phyloP scores from a whole-genome alignment of 2,113 vertebrate genomes.

The Xiphias gladius region DNA sequence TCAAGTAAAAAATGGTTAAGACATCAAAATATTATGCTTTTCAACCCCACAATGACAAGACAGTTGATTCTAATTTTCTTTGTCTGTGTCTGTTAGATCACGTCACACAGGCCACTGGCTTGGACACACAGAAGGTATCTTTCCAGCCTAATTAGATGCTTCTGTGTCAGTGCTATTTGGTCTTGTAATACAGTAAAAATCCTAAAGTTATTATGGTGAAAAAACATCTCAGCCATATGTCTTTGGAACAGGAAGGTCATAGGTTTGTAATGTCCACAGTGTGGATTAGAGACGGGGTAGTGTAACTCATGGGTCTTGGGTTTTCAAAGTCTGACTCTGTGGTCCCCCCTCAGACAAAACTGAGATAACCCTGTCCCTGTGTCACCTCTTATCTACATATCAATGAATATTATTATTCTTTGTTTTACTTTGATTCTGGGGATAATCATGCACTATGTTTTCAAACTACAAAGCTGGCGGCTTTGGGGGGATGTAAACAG shows the following conservation, averaged over 20 bases:
- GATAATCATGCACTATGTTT: too few relatives aligned
- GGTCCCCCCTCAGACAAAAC: background rate
- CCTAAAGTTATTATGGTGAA: background rate
- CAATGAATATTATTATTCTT: too few relatives aligned
- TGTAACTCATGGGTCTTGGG: background rate
- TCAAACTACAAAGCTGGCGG: too few relatives aligned
- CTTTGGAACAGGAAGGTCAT: background rate
- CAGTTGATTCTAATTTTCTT: background rate
- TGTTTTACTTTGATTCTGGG: too few relatives aligned
- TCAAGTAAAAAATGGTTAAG: conserved; percentile 33
- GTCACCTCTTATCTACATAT: too few relatives aligned
- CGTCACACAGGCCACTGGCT: background rate
- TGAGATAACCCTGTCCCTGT: too few relatives aligned
- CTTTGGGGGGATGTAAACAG: too few relatives aligned
- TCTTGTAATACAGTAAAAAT: background rate
- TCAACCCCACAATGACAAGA: background rate
- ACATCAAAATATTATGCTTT: conserved; percentile 11
- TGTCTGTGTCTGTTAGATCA: background rate
- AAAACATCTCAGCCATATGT: background rate
- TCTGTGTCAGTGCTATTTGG: background rate
- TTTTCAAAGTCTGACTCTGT: too few relatives aligned
- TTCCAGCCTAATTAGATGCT: background rate
- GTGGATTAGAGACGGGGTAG: background rate
- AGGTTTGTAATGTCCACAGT: background rate
- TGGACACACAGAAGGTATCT: background rate